Percentiles rank a stretch among this genome's conserved stretches.
Conservation (phyloP, 2,797 vertebrate species). For the Pangasius djambal region DNA sequence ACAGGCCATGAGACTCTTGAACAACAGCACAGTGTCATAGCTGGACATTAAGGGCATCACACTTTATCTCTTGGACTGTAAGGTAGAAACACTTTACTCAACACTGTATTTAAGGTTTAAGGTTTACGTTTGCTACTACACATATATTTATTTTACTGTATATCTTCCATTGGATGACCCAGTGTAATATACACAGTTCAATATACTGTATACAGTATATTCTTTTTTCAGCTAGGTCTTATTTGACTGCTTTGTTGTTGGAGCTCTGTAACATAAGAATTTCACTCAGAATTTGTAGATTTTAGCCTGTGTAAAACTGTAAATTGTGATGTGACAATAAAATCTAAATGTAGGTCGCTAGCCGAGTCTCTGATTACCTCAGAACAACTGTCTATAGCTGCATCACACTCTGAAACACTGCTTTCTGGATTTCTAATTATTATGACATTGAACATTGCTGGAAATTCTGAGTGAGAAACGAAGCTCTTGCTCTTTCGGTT, state of each 20-base stretch:
- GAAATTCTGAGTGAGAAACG: neutral
- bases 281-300: neutral
- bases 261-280: neutral
- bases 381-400: neutral
- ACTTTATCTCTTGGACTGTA: neutral
- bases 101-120: neutral
- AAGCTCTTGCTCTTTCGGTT: neutral
- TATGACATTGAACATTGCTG: neutral
- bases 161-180: neutral
- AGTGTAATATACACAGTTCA: neutral
- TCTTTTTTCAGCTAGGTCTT: neutral
- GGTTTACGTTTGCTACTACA: neutral
- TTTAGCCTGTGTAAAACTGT: neutral
- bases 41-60: neutral
- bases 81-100: neutral
- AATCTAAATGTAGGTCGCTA: neutral
- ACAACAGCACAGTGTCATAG: neutral
- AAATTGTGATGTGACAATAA: neutral
- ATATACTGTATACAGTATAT: too few species aligned
- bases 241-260: neutral
- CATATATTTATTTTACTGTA: neutral
- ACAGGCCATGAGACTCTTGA: neutral
- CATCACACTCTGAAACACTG: neutral
- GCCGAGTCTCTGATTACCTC: neutral
- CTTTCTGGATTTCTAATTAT: neutral